These are phyloP conservation scores for Taphrorychus bicolor DNA, from an alignment of 2,888 invertebrate species.

Conservation along the genomic window DNA sequence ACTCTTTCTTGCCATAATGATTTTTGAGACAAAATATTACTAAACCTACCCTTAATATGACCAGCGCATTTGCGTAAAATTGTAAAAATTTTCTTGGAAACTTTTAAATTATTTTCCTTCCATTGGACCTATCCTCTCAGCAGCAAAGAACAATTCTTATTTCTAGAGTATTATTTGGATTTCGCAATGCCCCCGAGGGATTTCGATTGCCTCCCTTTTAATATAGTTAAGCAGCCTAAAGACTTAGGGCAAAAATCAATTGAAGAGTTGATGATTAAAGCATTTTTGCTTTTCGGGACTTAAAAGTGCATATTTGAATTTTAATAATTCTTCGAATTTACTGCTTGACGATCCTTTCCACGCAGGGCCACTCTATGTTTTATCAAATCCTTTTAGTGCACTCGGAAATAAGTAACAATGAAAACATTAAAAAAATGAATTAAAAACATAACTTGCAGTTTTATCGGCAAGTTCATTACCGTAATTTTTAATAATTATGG, in stretches of 20 bases:
- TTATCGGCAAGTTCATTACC: too few species aligned
- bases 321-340: conserved; percentile 12
- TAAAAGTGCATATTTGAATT: conserved; percentile 21
- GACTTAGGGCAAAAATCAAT: conserved; percentile 34
- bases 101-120: conserved; percentile 6
- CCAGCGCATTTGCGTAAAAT: too few species aligned
- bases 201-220: conserved; percentile 25
- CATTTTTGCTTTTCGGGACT: conserved; percentile 5
- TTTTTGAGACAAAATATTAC: too few species aligned
- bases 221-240: conserved; percentile 38
- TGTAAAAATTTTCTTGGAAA: conserved; percentile 4
- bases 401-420: too few species aligned
- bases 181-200: not conserved
- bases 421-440: too few species aligned
- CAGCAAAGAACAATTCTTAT: conserved; percentile 17
- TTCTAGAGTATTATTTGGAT: conserved; percentile 15
- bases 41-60: too few species aligned
- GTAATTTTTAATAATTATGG: too few species aligned
- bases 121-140: not conserved
- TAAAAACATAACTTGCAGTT: too few species aligned
- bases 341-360: too few species aligned
- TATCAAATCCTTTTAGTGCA: too few species aligned
- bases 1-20: too few species aligned
- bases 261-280: conserved; percentile 30
- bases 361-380: too few species aligned